Evolutionary conservation across 1,140 invertebrate genomes (phyloP).

Genomic region (Delia radicum): DNA sequence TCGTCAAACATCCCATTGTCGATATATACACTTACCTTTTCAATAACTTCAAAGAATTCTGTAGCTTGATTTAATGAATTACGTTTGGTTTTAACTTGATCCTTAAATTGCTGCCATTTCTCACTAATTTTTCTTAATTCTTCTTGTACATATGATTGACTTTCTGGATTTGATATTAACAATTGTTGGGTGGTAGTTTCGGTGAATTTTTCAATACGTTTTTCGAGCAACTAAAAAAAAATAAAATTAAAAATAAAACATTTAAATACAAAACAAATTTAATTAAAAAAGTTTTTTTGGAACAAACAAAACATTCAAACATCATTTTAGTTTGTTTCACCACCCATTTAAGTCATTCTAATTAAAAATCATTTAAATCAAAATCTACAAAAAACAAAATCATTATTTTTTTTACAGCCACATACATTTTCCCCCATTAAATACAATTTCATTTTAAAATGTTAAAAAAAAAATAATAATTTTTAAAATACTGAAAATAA

Average conservation of each 20-base stretch:
- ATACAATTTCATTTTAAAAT: neutral
- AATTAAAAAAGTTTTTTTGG: neutral
- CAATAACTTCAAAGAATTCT: constrained; percentile 61
- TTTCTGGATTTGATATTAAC: constrained; percentile 61
- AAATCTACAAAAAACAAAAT: no score
- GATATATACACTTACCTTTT: constrained; percentile 37
- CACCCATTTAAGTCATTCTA: neutral
- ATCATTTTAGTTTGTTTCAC: neutral
- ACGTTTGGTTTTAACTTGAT: constrained; percentile 68
- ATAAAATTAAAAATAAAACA: neutral
- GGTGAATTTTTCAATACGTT: constrained; percentile 72
- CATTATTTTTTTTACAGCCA: no score
- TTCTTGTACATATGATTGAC: constrained; percentile 63
- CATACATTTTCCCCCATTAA: neutral
- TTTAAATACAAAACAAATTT: neutral
- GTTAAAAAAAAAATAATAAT: no score
- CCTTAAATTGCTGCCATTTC: constrained; percentile 73
- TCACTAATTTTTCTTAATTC: constrained; percentile 69
- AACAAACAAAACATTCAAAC: neutral
- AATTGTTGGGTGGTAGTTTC: constrained; percentile 68
- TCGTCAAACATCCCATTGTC: no score
- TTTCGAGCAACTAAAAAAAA: constrained; percentile 65
- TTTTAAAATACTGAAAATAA: neutral
- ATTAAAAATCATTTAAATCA: neutral
- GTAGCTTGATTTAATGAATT: constrained; percentile 60